Percentiles rank a stretch among this genome's conserved stretches.
phyloP scores from a whole-genome alignment of 2,113 vertebrate species.

The Pelvicachromis taeniatus region DNA sequence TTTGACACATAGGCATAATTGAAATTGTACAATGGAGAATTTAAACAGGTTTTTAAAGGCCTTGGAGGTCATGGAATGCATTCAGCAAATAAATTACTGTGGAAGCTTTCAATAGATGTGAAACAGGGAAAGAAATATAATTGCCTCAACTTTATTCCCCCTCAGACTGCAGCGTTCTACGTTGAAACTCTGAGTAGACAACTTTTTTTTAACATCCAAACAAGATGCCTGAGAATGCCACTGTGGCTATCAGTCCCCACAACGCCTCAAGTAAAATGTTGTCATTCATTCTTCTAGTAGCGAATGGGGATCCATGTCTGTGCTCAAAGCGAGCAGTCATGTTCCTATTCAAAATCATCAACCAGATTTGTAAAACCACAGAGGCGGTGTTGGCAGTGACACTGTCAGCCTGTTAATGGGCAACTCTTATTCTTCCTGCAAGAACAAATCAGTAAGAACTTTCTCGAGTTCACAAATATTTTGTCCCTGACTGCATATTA shows the following conservation, averaged over 20 bases:
- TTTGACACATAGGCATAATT: not conserved
- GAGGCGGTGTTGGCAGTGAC: not conserved
- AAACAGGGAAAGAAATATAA: not conserved
- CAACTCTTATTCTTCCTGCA: not conserved
- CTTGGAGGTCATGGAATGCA: conserved; percentile 2
- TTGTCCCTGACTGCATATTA: not conserved
- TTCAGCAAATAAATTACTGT: conserved; percentile 5
- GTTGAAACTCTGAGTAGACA: not conserved
- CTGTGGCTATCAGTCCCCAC: not conserved
- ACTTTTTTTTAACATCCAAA: not conserved
- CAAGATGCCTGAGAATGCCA: not conserved
- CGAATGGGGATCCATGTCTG: not conserved
- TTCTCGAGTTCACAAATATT: not conserved
- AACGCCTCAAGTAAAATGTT: not conserved
- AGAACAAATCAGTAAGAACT: not conserved
- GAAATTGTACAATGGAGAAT: not conserved
- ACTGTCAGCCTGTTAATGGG: not conserved
- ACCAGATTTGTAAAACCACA: not conserved
- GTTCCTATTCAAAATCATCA: not conserved
- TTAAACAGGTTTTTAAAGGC: not conserved
- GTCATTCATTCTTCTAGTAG: not conserved
- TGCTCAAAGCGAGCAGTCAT: not conserved
- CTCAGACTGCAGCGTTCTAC: not conserved
- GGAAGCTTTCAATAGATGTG: not conserved
- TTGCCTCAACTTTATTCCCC: not conserved